Evolutionary conservation across 1,140 invertebrate species (phyloP).

Genomic region (Saxidomus purpurata): DNA sequence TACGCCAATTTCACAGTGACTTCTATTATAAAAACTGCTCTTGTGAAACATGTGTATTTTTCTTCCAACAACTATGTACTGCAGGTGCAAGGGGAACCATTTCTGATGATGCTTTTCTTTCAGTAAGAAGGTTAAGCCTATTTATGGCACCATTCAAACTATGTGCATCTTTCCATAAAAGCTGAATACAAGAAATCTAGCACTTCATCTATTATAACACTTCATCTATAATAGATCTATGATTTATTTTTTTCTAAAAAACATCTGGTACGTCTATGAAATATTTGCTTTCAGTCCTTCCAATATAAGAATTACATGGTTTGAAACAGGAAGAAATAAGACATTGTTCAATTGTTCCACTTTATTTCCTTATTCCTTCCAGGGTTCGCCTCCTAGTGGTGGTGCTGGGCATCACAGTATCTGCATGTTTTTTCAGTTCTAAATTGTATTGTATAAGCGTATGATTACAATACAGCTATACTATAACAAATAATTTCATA

Average conservation of each 20-base stretch:
- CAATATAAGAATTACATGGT: not conserved
- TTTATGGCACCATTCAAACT: constrained; percentile 37
- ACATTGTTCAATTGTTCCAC: not conserved
- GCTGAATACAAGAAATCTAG: not conserved
- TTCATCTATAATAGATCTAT: not conserved
- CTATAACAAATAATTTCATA: not conserved
- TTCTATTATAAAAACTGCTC: too few species aligned
- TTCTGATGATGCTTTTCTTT: too few species aligned
- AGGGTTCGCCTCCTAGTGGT: too few species aligned
- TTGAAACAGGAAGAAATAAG: constrained; percentile 31
- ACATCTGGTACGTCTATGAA: too few species aligned
- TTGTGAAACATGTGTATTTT: too few species aligned
- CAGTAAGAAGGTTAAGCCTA: not conserved
- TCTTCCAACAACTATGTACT: too few species aligned
- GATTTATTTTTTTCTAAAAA: not conserved
- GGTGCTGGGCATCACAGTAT: constrained; percentile 25
- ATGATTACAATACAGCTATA: not conserved
- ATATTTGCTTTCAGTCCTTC: too few species aligned
- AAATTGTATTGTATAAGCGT: not conserved
- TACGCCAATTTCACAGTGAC: too few species aligned
- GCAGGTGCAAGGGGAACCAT: too few species aligned
- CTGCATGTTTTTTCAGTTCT: not conserved
- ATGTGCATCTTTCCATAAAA: not conserved
- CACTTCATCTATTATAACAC: not conserved
- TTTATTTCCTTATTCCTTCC: constrained; percentile 7